These are phyloP conservation scores for Limnephilus marmoratus DNA, from an alignment of 2,888 invertebrate genomes.

Conservation along the genomic window DNA sequence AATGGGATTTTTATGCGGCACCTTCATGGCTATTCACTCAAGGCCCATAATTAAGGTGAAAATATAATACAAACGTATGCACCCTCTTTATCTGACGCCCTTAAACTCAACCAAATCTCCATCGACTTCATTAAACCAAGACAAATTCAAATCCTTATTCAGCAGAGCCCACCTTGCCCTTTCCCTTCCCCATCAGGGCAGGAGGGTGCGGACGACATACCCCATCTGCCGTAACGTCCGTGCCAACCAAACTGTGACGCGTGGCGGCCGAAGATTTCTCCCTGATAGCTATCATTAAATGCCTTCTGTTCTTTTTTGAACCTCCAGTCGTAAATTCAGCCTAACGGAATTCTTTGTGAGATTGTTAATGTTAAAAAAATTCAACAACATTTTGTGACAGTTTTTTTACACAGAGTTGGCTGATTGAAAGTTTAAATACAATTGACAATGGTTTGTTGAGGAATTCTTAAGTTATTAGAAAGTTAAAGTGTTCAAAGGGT, in stretches of 20 bases:
- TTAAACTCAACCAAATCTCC: neutral
- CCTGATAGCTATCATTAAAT: constrained; percentile 27
- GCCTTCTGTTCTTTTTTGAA: constrained; percentile 14
- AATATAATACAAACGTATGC: neutral
- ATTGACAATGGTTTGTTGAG: no score
- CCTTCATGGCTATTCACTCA: neutral
- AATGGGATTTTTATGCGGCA: neutral
- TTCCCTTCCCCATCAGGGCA: neutral
- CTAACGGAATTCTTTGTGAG: constrained; percentile 40
- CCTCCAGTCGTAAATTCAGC: constrained; percentile 20
- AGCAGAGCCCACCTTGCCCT: neutral
- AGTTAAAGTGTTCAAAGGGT: no score
- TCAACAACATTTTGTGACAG: neutral
- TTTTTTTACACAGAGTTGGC: no score
- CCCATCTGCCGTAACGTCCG: constrained; percentile 49
- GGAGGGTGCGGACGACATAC: neutral
- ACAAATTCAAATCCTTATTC: constrained; percentile 1
- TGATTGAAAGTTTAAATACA: no score
- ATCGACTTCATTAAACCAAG: constrained; percentile 6
- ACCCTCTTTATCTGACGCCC: neutral
- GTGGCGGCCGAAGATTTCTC: constrained; percentile 44
- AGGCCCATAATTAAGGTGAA: neutral
- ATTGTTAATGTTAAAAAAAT: neutral
- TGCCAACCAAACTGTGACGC: constrained; percentile 47
- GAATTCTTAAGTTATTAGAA: no score